Conservation (phyloP, 2,113 vertebrate genomes). For the Anguilla japonica region DNA sequence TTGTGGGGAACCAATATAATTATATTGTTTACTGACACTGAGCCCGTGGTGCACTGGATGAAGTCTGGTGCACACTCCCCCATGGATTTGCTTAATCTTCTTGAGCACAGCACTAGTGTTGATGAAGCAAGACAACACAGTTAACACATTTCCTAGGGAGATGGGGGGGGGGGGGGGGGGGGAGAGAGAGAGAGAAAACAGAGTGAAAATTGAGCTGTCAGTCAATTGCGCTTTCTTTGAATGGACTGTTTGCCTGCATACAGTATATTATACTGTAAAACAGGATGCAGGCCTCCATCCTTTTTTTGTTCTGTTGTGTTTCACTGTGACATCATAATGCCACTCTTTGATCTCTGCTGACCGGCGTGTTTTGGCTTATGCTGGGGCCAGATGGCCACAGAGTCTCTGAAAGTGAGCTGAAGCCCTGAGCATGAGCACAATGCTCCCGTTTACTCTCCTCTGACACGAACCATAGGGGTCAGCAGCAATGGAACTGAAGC, state of each 20-base stretch:
- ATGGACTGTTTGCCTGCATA: too few relatives aligned
- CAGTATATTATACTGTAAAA: neutral
- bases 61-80: neutral
- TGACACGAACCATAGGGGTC: neutral
- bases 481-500: neutral
- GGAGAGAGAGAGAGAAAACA: neutral
- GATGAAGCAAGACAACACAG: neutral
- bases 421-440: neutral
- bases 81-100: neutral
- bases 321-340: neutral
- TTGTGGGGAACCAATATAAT: constrained; percentile 5
- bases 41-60: neutral
- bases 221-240: too few relatives aligned
- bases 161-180: neutral
- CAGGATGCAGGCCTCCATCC: neutral
- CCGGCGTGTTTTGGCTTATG: neutral
- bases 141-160: neutral
- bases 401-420: neutral
- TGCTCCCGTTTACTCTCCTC: neutral
- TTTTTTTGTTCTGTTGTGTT: neutral
- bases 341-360: neutral
- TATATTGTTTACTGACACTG: constrained; percentile 10
- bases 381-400: neutral
- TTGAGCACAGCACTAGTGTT: neutral
- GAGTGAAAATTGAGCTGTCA: neutral